phyloP scores from a whole-genome alignment of 2,888 invertebrate genomes.

The Magallana nippona region DNA sequence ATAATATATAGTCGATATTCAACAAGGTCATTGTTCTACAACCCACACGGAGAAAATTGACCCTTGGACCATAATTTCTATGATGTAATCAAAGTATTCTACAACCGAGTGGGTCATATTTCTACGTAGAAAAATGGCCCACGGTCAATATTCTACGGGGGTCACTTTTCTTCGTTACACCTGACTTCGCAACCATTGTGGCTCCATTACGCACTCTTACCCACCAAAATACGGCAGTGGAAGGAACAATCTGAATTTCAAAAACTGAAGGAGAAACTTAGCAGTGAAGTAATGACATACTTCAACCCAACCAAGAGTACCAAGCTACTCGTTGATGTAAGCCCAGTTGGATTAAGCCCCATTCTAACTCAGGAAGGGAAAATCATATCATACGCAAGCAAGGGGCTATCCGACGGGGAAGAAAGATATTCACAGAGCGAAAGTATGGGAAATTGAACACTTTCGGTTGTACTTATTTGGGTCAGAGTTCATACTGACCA shows the following conservation, averaged over 20 bases:
- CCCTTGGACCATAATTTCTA: too few relatives aligned
- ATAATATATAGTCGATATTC: too few relatives aligned
- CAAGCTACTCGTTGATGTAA: constrained; percentile 54
- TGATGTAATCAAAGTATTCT: too few relatives aligned
- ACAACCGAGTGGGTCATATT: too few relatives aligned
- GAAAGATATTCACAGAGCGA: constrained; percentile 63
- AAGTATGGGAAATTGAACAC: constrained; percentile 62
- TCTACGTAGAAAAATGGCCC: too few relatives aligned
- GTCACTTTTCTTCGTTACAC: too few relatives aligned
- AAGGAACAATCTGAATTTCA: not conserved
- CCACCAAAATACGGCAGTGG: not conserved
- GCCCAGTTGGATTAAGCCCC: too few relatives aligned
- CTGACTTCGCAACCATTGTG: not conserved
- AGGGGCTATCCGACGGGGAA: constrained; percentile 53
- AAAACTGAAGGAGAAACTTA: not conserved
- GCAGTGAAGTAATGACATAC: not conserved
- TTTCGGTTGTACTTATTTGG: constrained; percentile 66
- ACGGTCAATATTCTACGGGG: too few relatives aligned
- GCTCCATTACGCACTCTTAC: constrained; percentile 10
- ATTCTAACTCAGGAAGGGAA: constrained; percentile 54
- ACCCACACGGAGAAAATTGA: too few relatives aligned
- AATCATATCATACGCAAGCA: constrained; percentile 51
- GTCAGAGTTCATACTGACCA: constrained; percentile 56
- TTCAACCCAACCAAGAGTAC: not conserved
- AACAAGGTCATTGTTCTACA: too few relatives aligned